Evolutionary conservation across 2,888 invertebrate genomes (phyloP), one percentile per base, ranked within the genome.

Genomic region (Pemphredon lugubris): DNA sequence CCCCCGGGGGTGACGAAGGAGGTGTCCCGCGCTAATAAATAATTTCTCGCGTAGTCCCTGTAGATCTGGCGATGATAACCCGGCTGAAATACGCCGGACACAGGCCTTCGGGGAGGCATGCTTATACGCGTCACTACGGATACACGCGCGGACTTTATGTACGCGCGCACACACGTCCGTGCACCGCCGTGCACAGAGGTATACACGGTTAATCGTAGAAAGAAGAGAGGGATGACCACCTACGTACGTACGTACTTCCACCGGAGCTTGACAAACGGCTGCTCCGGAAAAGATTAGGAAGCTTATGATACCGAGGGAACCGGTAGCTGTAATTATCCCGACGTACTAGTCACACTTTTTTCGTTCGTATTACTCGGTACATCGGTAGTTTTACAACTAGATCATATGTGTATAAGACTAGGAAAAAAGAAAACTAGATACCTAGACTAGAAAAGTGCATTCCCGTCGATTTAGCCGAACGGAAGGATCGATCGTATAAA

Each of bases 61-160:
- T 88, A 89, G 89, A 89, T 89, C 89, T 89, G 89, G 84, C 81
- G 88, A 86, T 89, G 89, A 89, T 89, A 89, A 88, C 88, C 78
- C 82, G 84, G 75, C 83, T 89, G 86, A 89, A 89, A 89, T 89
- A 89, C 88, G 84, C 84, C 83, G 83, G 80, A 82, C 81, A 74
- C 77, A 57, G 78, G 76, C 71, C 77, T 79, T 77, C 77, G 77
- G 81, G 82, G 83, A 82, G 79, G 73, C 70, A 68, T 67, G 68
- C 72, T 72, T 70, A 59, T 42, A 50, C 50, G 74, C 60, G 45
- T 64, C 64, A 63, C 58, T 61, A 48, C 67, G 58, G 45, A 47
- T 37, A 37, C 54, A 20, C 47, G n/a, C 63, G 18, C 30, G n/a
- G 0, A 16, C 14, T 23, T 40, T 30, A 32, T 20, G 37, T 23